These are phyloP conservation scores for Pristionchus entomophagus DNA, from an alignment of 2,888 invertebrate genomes.

Conservation along the genomic window DNA sequence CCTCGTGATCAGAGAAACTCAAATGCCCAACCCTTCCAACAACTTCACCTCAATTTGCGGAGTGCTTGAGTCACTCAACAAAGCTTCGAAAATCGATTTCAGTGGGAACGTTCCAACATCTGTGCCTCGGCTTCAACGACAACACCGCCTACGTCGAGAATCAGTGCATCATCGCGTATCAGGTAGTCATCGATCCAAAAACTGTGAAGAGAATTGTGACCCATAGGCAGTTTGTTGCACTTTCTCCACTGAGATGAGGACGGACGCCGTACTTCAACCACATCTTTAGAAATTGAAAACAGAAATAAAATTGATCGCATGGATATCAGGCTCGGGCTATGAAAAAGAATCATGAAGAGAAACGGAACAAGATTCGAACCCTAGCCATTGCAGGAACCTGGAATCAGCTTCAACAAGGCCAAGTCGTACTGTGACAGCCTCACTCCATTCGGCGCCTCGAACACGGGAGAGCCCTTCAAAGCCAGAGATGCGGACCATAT, in stretches of 20 bases:
- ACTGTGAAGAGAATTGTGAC: no score
- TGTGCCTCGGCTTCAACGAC: background rate
- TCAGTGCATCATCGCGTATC: background rate
- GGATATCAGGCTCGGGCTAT: no score
- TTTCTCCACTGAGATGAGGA: background rate
- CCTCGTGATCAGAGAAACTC: no score
- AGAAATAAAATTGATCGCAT: no score
- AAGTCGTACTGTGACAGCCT: background rate
- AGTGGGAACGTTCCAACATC: constrained; percentile 33
- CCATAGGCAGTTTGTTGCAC: no score
- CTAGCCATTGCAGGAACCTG: background rate
- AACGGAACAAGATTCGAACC: no score
- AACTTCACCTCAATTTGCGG: no score
- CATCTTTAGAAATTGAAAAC: no score
- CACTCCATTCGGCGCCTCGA: background rate
- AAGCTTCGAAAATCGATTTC: background rate
- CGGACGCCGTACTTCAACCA: background rate
- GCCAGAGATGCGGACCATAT: background rate
- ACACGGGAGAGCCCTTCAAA: background rate
- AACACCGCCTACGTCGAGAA: background rate
- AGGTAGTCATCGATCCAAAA: background rate
- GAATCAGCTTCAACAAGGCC: background rate
- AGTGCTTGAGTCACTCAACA: background rate
- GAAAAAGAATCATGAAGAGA: no score
- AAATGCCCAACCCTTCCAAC: no score